These are phyloP conservation scores for Cardiocondyla obscurior DNA, from an alignment of 1,140 invertebrate genomes.

Conservation along the genomic window DNA sequence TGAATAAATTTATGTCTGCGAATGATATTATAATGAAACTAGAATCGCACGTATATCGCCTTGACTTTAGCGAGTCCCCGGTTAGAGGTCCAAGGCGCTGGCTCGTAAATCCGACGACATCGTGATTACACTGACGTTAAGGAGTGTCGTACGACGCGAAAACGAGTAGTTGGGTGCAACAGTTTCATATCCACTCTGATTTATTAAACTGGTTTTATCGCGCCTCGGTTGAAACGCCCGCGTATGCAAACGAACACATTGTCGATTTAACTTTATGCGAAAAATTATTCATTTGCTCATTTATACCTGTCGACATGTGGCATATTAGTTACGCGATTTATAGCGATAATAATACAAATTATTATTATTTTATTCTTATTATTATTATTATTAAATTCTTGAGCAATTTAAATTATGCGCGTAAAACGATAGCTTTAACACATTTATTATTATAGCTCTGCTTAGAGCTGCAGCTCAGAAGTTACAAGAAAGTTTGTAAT, in stretches of 20 bases:
- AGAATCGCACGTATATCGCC: conserved; percentile 7
- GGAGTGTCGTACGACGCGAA: conserved; percentile 45
- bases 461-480: neutral
- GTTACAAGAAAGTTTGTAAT: neutral
- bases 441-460: neutral
- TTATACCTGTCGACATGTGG: neutral
- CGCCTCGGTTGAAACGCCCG: neutral
- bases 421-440: neutral
- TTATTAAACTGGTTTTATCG: conserved; percentile 61
- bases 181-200: conserved; percentile 64
- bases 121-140: conserved; percentile 57
- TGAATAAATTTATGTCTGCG: conserved; percentile 4
- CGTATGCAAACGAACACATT: neutral
- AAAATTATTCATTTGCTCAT: neutral
- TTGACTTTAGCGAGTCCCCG: conserved; percentile 15
- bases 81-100: neutral
- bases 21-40: conserved; percentile 34
- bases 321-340: neutral
- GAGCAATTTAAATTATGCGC: neutral
- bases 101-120: conserved; percentile 58
- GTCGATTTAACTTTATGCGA: neutral
- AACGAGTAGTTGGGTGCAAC: conserved; percentile 50
- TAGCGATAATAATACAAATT: neutral
- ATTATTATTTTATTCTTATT: no score
- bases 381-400: neutral